Conservation (phyloP, 2,888 invertebrate species). For the Drosophila mulleri region DNA sequence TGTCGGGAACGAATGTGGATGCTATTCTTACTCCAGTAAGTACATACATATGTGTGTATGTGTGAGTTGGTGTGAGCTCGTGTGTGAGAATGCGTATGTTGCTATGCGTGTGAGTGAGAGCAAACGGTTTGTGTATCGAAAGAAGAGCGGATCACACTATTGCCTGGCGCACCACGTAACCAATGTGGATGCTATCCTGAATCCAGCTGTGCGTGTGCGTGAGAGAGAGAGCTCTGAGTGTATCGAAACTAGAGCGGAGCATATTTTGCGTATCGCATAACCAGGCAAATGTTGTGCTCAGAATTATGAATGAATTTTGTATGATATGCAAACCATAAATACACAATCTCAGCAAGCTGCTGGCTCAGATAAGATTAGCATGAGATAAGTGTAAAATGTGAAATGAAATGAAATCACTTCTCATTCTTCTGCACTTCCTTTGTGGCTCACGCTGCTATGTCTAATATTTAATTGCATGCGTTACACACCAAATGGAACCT, state of each 20-base stretch:
- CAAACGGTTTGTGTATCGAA: neutral
- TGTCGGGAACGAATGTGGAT: slow-evolving; percentile 77
- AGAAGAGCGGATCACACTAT: neutral
- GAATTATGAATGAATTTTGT: neutral
- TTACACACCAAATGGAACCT: neutral
- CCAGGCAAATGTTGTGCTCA: neutral
- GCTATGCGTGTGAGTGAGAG: neutral
- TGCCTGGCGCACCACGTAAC: too few species aligned
- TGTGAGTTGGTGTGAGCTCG: neutral
- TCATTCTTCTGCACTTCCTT: neutral
- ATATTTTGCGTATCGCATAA: neutral
- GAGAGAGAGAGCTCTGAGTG: neutral
- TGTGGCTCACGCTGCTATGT: neutral
- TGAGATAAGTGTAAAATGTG: neutral
- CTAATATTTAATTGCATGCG: neutral
- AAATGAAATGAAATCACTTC: neutral
- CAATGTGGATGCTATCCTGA: slow-evolving; percentile 82
- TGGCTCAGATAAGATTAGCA: neutral
- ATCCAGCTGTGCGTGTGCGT: slow-evolving; percentile 62
- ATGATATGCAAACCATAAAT: neutral
- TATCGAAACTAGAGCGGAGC: neutral
- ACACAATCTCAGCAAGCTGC: neutral
- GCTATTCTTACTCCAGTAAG: slow-evolving; percentile 84
- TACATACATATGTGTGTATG: too few species aligned
- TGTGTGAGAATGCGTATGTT: neutral